Evolutionary conservation across 1,140 invertebrate genomes (phyloP), one percentile per base, ranked within the genome.

Genomic region (Drosophila ironensis): DNA sequence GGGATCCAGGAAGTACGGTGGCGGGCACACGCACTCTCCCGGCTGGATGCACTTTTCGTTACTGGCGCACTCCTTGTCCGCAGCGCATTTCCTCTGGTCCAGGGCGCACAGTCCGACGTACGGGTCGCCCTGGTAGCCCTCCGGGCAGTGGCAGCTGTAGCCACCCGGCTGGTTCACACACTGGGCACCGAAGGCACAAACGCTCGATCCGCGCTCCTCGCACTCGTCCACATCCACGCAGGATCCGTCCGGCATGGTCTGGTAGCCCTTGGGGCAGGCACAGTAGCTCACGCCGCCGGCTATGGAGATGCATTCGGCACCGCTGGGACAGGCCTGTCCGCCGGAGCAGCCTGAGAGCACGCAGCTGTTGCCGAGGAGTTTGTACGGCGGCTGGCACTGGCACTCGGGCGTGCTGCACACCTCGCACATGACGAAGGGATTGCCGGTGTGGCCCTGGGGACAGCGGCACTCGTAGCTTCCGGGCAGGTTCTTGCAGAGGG

Each of bases 391-490:
- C 87, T 96, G 95, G 84, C 96, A 97, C 72, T 96, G 94, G 69
- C 96, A 97, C 73, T 95, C 94, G 2, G 95, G 93, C 27, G 93
- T 95, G 86, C 93, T 94, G 81, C 96, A 97, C 90, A 96, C 93
- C 93, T 97, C 94, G 89, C 96, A 98, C 59, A 94, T 91, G 9
- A 93, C 92, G 84, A 96, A 97, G 4, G 96, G 96, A 91, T 97
- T 97, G n/a, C 96, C 96, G 76, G 95, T 95, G 78, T 95, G 97
- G 5, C 95, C 95, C 24, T 93, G 91, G 0, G 96, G 95, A 86
- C 97, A 98, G 74, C 96, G 95, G 80, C 97, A 98, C 90, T 97
- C 96, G 86, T 97, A 98, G 81, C 96, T 97, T n/a, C 97, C 97
- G 0, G 96, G 96, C 30, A 97, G 90, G 91, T 98, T 98, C 90